Evolutionary conservation across 2,797 vertebrate species (phyloP).

Genomic region (Toxotes lorentzi): DNA sequence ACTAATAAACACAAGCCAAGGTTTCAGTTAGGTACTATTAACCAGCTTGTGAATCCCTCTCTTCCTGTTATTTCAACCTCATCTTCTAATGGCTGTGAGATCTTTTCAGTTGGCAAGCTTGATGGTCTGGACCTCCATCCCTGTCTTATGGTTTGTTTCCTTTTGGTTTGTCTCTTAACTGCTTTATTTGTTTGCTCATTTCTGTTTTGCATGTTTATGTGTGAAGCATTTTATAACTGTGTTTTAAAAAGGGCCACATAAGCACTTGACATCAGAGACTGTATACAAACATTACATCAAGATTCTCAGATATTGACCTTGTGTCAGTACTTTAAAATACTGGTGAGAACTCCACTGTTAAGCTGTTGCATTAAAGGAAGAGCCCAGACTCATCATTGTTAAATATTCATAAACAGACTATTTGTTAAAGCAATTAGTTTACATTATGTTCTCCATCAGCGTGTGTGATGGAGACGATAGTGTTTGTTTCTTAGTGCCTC

Average conservation of each 20-base stretch:
- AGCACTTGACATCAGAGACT: conserved; percentile 11
- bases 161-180: neutral
- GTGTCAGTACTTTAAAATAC: conserved; percentile 17
- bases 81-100: neutral
- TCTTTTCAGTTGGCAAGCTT: neutral
- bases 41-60: neutral
- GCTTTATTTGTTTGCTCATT: too few species aligned
- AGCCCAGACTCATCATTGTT: neutral
- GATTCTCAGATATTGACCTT: neutral
- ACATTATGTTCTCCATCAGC: conserved; percentile 25
- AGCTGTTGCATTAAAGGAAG: neutral
- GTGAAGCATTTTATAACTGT: too few species aligned
- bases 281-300: neutral
- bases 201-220: neutral
- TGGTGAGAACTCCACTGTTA: neutral
- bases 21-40: too few species aligned
- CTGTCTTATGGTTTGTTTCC: neutral
- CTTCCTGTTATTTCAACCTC: neutral
- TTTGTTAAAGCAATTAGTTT: conserved; percentile 11
- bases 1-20: too few species aligned
- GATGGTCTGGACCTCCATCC: neutral
- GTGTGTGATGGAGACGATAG: neutral
- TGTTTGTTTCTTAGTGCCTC: conserved; percentile 15
- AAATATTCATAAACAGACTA: conserved; percentile 23
- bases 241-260: neutral